These are phyloP conservation scores for Cephus rjabovi DNA, from an alignment of 2,888 invertebrate species.

Conservation along the genomic window DNA sequence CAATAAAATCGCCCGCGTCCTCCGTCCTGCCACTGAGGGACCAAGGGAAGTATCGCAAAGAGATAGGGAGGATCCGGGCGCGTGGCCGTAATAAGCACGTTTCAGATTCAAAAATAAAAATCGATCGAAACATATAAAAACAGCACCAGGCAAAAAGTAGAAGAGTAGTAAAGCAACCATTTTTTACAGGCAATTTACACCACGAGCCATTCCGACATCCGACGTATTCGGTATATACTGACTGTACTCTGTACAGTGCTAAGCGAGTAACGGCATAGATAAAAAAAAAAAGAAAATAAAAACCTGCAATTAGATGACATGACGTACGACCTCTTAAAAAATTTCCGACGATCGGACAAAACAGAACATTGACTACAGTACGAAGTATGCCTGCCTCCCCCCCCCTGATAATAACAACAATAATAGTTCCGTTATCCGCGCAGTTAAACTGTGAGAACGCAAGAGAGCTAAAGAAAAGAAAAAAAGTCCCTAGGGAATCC, in stretches of 20 bases:
- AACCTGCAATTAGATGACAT: neutral
- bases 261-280: neutral
- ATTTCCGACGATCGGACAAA: neutral
- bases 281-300: too few species aligned
- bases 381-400: neutral
- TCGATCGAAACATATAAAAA: neutral
- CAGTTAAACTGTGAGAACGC: neutral
- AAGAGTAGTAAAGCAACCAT: neutral
- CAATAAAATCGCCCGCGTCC: constrained; percentile 24
- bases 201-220: neutral
- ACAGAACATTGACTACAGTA: neutral
- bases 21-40: neutral
- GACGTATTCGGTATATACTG: neutral
- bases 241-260: neutral
- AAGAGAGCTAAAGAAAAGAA: neutral
- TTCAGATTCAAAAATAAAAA: neutral
- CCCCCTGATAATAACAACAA: neutral
- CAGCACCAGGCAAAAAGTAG: too few species aligned
- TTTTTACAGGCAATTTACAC: neutral
- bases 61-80: neutral
- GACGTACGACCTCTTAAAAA: neutral
- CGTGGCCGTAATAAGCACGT: neutral
- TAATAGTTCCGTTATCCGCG: neutral
- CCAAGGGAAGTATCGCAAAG: neutral
- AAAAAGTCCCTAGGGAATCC: neutral